Evolutionary conservation across 2,797 vertebrate genomes (phyloP).

Genomic region (Acipenser ruthenus): DNA sequence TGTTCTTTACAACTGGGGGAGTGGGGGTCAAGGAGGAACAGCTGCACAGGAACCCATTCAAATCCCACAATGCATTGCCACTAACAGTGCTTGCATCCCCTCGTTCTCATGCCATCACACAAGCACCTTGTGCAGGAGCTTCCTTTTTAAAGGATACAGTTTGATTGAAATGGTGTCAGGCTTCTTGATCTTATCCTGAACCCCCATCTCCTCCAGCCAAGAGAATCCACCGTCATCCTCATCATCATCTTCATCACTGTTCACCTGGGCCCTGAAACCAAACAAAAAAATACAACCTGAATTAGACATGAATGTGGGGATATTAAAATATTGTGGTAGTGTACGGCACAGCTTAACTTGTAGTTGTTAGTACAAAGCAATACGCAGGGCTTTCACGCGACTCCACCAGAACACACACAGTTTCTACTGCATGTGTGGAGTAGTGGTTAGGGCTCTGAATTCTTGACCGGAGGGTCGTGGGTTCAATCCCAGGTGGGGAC

Average conservation of each 20-base stretch:
- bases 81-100: background rate
- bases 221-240: conserved; percentile 72
- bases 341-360: no score
- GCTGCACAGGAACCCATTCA: background rate
- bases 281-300: no score
- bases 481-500: no score
- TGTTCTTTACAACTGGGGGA: conserved; percentile 69
- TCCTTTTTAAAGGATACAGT: conserved; percentile 71
- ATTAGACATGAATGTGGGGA: no score
- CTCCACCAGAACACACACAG: no score
- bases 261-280: conserved; percentile 28
- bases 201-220: conserved; percentile 89
- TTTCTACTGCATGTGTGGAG: no score
- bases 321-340: no score
- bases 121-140: background rate
- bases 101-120: background rate
- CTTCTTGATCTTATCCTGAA: conserved; percentile 85
- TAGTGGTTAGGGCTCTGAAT: no score
- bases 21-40: conserved; percentile 33
- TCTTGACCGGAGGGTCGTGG: no score
- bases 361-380: no score
- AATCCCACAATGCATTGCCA: background rate
- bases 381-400: no score
- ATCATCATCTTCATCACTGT: conserved; percentile 41
- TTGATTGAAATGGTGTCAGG: conserved; percentile 71